Evolutionary conservation across 2,113 vertebrate species (phyloP).

Genomic region (Pithys albifrons): DNA sequence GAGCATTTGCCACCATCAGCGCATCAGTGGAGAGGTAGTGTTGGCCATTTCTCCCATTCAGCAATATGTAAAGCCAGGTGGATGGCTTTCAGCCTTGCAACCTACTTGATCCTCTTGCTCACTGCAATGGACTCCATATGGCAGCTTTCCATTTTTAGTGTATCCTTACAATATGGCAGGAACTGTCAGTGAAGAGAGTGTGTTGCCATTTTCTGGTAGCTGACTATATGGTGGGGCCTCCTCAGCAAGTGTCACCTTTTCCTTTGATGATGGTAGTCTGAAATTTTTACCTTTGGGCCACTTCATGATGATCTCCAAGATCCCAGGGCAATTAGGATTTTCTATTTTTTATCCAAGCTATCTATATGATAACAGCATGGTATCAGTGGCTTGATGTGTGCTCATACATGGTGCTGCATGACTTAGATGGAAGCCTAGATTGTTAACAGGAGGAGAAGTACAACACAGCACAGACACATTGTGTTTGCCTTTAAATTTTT

Average conservation of each 20-base stretch:
- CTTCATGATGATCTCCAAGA: background rate
- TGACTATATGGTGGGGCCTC: background rate
- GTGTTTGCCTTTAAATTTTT: background rate
- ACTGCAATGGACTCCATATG: background rate
- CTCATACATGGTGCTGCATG: rapidly evolving
- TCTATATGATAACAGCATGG: background rate
- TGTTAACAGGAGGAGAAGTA: background rate
- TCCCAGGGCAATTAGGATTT: background rate
- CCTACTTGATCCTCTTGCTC: background rate
- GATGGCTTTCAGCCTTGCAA: background rate
- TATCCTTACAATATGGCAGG: background rate
- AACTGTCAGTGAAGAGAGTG: background rate
- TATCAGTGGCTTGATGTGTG: background rate
- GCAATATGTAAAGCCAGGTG: background rate
- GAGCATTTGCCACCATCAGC: background rate
- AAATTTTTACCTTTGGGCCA: background rate
- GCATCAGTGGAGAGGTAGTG: background rate
- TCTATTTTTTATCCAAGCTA: background rate
- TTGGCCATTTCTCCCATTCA: background rate
- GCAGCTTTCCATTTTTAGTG: background rate
- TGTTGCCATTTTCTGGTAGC: background rate
- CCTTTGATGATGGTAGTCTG: no score
- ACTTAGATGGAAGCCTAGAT: background rate
- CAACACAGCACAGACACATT: background rate
- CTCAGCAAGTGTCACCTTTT: background rate